Percentiles rank a stretch among this genome's conserved stretches.
Conservation (phyloP, 2,797 vertebrate species). For the Sus cebifrons region DNA sequence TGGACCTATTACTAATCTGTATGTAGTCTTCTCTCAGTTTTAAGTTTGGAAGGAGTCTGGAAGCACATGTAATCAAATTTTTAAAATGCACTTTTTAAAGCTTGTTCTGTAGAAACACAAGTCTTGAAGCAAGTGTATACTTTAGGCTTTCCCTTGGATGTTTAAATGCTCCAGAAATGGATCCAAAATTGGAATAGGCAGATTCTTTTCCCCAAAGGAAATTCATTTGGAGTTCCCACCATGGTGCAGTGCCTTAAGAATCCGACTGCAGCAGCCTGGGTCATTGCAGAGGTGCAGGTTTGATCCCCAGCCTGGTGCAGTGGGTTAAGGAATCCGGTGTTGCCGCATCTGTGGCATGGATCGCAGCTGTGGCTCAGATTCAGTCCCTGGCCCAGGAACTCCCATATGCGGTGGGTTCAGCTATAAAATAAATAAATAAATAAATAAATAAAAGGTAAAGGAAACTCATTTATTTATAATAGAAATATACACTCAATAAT, state of each 20-base stretch:
- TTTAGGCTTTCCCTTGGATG: constrained; percentile 53
- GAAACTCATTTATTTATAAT: constrained; percentile 57
- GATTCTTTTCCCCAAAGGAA: constrained; percentile 67
- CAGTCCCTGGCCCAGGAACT: too few species aligned
- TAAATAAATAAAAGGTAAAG: neutral
- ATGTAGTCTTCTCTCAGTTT: constrained; percentile 56
- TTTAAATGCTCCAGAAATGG: constrained; percentile 37
- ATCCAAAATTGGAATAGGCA: constrained; percentile 35
- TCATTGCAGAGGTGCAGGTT: too few species aligned
- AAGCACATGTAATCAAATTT: constrained; percentile 59
- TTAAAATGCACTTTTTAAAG: constrained; percentile 65
- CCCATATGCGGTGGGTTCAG: too few species aligned
- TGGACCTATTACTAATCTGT: neutral
- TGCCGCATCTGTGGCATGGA: too few species aligned
- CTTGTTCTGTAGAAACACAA: constrained; percentile 42
- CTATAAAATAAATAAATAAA: too few species aligned
- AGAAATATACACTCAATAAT: constrained; percentile 43
- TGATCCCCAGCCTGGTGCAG: too few species aligned
- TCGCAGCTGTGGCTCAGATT: too few species aligned
- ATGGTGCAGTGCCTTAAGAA: too few species aligned
- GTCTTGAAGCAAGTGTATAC: neutral
- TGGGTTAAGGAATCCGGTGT: too few species aligned
- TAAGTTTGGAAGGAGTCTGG: constrained; percentile 52
- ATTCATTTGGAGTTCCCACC: neutral
- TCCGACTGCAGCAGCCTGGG: too few species aligned